Evolutionary conservation across 2,113 vertebrate species (phyloP), one percentile per base, ranked within the genome.

Genomic region (Heliornis fulica): DNA sequence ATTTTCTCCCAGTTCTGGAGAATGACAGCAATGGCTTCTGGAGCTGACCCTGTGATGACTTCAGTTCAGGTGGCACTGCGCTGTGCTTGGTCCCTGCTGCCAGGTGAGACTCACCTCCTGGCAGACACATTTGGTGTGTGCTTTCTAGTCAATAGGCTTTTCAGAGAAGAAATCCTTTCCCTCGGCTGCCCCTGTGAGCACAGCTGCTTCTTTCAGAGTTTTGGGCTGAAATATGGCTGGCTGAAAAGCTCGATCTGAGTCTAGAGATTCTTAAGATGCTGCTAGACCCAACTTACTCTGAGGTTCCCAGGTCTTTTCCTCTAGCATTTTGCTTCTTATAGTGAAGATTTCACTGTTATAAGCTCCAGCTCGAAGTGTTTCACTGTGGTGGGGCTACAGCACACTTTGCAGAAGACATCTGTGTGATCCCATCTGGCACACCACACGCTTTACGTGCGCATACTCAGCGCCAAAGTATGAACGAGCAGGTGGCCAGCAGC

Each of bases 401-500:
- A 9, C 68, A 9, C 68, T 77, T 79, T 45, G 28, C 71, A 78
- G 80, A 59, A 87, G 56, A 41, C 74, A 63, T 86, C 86, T 75
- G 87, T 46, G 11, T 18, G 2, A 51, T 93, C 46, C 85, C 40
- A 41, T 93, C 88, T 50, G 34, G 41, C 43, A 40, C 0, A 0
- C 61, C 8, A 2, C 5, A 50, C 28, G 4, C 3, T 41, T 29
- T 50, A 60, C 1, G 5, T 1, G 1, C 48, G 23, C 7, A 0
- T 48, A 64, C 70, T 94, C 91, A 83, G 6, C 11, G 9, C 46
- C 53, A 40, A 69, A 69, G 13, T 22, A 53, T 10, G 48, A 68
- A 22, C 48, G 36, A 87, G 74, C 89, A 94, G 96, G 77, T 91
- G 86, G 91, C 38, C 69, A 74, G 43, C 50, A 86, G 68, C 76